Conservation (phyloP, 2,113 vertebrate genomes). For the Orthonyx spaldingii region DNA sequence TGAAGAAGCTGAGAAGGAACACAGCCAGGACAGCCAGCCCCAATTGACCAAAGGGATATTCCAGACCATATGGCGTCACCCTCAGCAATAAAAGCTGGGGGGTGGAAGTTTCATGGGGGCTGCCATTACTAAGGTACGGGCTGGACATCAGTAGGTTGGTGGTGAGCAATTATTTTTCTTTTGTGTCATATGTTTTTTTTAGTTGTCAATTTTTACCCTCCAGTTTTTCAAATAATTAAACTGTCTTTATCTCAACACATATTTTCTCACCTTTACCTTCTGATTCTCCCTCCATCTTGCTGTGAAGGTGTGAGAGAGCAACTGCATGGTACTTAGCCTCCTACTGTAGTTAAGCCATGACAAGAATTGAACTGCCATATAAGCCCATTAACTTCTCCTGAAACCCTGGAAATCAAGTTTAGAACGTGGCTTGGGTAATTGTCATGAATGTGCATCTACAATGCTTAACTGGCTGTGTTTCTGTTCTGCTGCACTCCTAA, state of each 20-base stretch:
- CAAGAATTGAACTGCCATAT: neutral
- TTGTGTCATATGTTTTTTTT: neutral
- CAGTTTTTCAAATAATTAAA: neutral
- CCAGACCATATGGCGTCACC: accelerated
- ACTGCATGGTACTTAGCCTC: neutral
- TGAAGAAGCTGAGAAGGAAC: neutral
- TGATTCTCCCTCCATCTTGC: neutral
- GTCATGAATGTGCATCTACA: neutral
- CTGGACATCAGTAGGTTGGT: neutral
- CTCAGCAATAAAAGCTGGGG: neutral
- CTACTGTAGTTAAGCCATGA: neutral
- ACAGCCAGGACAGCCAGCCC: neutral
- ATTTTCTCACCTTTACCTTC: neutral
- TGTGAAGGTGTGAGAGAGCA: accelerated
- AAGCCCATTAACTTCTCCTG: neutral
- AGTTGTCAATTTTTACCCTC: neutral
- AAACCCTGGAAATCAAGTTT: neutral
- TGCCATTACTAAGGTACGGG: neutral
- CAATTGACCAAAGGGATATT: neutral
- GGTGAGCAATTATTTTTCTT: neutral
- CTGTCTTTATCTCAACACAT: neutral
- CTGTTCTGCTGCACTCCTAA: neutral
- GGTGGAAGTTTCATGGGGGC: neutral
- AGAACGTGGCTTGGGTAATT: neutral
- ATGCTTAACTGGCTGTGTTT: neutral